Conservation (phyloP, 2,113 vertebrate species). For the Albula glossodonta region DNA sequence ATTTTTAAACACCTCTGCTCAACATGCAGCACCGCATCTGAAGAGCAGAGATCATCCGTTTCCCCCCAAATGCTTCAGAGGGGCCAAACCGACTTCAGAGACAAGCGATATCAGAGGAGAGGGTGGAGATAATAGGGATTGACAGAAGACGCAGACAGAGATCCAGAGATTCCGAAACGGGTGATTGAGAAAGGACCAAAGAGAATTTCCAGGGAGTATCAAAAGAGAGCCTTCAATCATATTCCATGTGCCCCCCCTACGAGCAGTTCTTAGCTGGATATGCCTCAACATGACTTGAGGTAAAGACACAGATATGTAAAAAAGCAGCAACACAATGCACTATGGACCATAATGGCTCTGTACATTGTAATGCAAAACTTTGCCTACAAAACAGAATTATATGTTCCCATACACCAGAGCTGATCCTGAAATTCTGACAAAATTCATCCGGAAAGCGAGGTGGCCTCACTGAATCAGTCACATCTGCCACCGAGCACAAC, state of each 20-base stretch:
- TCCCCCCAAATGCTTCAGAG: neutral
- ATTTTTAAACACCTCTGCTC: neutral
- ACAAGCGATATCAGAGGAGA: neutral
- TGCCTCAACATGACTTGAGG: neutral
- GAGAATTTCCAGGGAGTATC: neutral
- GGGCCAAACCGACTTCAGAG: neutral
- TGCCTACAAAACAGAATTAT: neutral
- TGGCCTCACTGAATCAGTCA: neutral
- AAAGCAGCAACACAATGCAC: neutral
- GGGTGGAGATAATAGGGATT: neutral
- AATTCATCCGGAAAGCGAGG: neutral
- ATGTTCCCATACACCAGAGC: neutral
- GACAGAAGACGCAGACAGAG: conserved; percentile 1
- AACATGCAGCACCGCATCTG: neutral
- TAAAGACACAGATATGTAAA: neutral
- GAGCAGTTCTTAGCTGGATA: neutral
- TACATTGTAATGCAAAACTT: neutral
- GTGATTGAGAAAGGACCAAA: conserved; percentile 19
- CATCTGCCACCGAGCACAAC: neutral
- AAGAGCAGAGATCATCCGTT: neutral
- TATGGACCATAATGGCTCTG: neutral
- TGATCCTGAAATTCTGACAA: neutral
- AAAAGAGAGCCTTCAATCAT: no score
- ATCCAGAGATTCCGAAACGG: neutral
- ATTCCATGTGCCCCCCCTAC: neutral